Base-by-base conservation (phyloP, 2,113 vertebrate species). In the Rhinoptilus africanus region DNA sequence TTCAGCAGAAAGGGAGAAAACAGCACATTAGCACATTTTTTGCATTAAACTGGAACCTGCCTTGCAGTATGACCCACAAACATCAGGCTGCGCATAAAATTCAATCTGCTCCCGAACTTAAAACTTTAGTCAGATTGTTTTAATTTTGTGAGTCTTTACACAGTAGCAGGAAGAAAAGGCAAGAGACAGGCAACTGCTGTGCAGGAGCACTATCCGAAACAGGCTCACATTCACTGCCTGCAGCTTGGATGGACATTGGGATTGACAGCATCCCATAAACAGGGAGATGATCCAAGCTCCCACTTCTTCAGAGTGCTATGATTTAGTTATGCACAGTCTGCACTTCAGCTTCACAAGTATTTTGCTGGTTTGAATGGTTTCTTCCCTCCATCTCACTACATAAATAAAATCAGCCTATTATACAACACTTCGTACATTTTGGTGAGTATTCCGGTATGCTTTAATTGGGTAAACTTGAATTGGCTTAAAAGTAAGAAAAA, bases 191-290 rank as follows among this genome's bases (percentile, higher is more conserved):
- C 12, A 62, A 30, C 28, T 26, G 17, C 45, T 71, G 63, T n/a
- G 32, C 22, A 59, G 41, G 5, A 59, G 17, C 15, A 14, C 21
- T 32, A 6, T 6, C 27, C 30, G 32, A 37, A 77, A 56, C 8
- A 30, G 15, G 9, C 35, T 66, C 3, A 0, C 3, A 0, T 21
- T 50, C 5, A 0, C 53, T 17, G 51, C 41, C 32, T 7, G 12
- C 34, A 34, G 62, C 27, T 59, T 57, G 43, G 20, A 28, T 4
- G 8, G n/a, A 35, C 1, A 2, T 5, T 39, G 32, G 34, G 24
- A 26, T 56, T 30, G 30, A 34, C 48, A 43, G 6, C 1, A 47
- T 48, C 14, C 39, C 35, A 28, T 19, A 8, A 87, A 54, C 3
- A 24, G 53, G 18, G 23, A 10, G 19, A 16, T 5, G 20, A 19